phyloP scores from a whole-genome alignment of 2,797 vertebrate species.

The Syngnathus rostellatus region DNA sequence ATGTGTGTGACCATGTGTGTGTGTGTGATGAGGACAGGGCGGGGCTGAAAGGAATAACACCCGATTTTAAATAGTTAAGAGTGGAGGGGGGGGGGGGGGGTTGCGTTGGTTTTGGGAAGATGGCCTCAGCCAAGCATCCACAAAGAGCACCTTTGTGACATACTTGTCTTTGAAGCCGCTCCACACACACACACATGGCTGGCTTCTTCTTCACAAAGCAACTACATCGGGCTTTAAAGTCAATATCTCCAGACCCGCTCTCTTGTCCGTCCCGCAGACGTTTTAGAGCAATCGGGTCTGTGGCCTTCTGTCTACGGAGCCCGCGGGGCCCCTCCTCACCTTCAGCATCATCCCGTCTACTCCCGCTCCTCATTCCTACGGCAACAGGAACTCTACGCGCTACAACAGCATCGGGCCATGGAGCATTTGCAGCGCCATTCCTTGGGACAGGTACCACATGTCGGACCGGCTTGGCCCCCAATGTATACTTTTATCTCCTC shows the following conservation, averaged over 20 bases:
- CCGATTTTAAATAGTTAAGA: not conserved
- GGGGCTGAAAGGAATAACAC: not conserved
- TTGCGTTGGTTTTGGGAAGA: not conserved
- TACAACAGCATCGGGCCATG: constrained; percentile 72
- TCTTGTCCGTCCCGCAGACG: constrained; percentile 61
- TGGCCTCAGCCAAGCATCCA: not conserved
- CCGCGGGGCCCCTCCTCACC: constrained; percentile 80
- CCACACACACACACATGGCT: not conserved
- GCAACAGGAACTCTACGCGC: constrained; percentile 85
- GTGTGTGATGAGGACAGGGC: constrained; percentile 10
- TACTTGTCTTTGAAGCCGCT: not conserved
- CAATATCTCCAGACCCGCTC: not conserved
- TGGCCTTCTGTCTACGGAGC: constrained; percentile 87
- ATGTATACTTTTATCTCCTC: no score
- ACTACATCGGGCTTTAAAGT: not conserved
- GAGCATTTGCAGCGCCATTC: constrained; percentile 69
- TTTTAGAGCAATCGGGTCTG: constrained; percentile 88
- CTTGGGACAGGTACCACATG: constrained; percentile 63
- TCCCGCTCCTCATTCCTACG: constrained; percentile 83
- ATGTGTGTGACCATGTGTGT: constrained; percentile 29
- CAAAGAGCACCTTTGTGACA: constrained; percentile 6
- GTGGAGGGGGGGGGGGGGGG: constrained; percentile 1
- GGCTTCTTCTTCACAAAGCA: not conserved
- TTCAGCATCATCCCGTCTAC: constrained; percentile 88
- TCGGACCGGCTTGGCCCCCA: no score